phyloP scores from a whole-genome alignment of 2,113 vertebrate species.

The Egretta garzetta region DNA sequence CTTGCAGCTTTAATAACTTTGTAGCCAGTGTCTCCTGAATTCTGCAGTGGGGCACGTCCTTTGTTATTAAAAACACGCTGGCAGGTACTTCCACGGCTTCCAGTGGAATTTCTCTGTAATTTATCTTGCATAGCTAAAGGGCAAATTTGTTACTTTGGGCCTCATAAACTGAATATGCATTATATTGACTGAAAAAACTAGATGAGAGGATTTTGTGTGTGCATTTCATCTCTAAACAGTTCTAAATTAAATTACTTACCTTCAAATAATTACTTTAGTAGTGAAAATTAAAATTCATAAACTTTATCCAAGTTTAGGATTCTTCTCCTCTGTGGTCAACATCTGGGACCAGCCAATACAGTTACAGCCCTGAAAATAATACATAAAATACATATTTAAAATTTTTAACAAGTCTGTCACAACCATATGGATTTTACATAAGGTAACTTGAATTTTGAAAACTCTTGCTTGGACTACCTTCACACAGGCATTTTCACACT shows the following conservation, averaged over 20 bases:
- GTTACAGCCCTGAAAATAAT: not conserved
- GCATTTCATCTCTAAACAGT: not conserved
- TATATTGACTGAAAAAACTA: not conserved
- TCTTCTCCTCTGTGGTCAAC: not conserved
- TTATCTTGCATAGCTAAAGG: not conserved
- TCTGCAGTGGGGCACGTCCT: not conserved
- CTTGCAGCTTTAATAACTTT: not conserved
- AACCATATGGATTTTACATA: not conserved
- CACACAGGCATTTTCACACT: not conserved
- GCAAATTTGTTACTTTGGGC: not conserved
- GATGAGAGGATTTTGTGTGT: not conserved
- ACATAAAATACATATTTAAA: not conserved
- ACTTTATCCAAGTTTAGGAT: not conserved
- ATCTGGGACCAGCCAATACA: not conserved
- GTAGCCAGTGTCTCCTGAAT: not conserved
- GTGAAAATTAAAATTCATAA: not conserved
- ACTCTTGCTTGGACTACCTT: not conserved
- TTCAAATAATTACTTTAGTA: not conserved
- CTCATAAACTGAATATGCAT: not conserved
- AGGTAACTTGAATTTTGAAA: not conserved
- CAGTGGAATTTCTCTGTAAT: not conserved
- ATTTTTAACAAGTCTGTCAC: not conserved
- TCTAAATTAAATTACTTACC: not conserved
- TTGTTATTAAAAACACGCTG: not conserved
- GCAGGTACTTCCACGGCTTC: not conserved